These are phyloP conservation scores for Lepidostoma basale DNA, from an alignment of 1,140 invertebrate species.

Conservation along the genomic window DNA sequence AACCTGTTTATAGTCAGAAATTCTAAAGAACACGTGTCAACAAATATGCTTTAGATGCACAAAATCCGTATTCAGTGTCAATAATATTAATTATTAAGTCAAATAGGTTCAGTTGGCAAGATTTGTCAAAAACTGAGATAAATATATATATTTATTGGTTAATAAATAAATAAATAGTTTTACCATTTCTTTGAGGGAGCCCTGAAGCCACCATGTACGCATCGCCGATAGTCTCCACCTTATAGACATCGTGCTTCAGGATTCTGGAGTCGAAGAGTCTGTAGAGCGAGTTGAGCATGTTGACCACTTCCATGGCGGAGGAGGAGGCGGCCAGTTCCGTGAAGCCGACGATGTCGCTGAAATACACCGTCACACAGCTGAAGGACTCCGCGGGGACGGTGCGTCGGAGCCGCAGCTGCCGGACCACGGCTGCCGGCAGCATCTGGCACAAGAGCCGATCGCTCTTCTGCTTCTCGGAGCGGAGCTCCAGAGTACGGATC, in stretches of 20 bases:
- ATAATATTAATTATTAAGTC: too few species aligned
- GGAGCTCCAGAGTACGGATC: slow-evolving; percentile 79
- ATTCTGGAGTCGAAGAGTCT: slow-evolving; percentile 85
- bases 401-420: slow-evolving; percentile 67
- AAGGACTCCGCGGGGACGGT: slow-evolving; percentile 82
- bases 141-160: too few species aligned
- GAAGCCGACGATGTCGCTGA: slow-evolving; percentile 90
- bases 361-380: slow-evolving; percentile 83
- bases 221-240: slow-evolving; percentile 92
- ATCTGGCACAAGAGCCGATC: slow-evolving; percentile 83
- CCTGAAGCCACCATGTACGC: slow-evolving; percentile 93
- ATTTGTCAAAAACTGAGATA: too few species aligned
- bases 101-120: too few species aligned
- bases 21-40: too few species aligned
- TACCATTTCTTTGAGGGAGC: slow-evolving; percentile 81
- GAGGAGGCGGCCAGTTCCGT: slow-evolving; percentile 84
- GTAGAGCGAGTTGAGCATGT: slow-evolving; percentile 85
- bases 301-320: slow-evolving; percentile 83
- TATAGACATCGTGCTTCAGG: slow-evolving; percentile 86
- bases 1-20: too few species aligned
- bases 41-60: too few species aligned
- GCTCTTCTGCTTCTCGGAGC: slow-evolving; percentile 83
- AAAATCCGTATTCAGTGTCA: too few species aligned
- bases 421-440: slow-evolving; percentile 75
- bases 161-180: too few species aligned